Conservation (phyloP, 2,113 vertebrate genomes). For the Channa maculata region DNA sequence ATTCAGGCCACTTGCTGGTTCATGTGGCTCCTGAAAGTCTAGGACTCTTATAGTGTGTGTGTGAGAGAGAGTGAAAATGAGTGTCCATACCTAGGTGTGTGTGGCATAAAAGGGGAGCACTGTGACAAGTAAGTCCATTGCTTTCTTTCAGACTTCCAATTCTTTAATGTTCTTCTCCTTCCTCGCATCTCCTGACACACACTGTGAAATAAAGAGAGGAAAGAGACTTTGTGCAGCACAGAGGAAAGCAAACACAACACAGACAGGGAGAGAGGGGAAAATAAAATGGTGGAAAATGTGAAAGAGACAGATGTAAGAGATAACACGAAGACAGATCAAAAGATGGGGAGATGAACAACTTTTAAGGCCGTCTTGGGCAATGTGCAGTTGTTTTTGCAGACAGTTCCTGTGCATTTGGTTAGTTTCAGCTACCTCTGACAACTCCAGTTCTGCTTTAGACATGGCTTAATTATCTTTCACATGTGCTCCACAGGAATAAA, state of each 20-base stretch:
- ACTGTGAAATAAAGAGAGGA: constrained; percentile 60
- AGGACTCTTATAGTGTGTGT: constrained; percentile 18
- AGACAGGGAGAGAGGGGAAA: neutral
- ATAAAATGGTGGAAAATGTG: constrained; percentile 16
- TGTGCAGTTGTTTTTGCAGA: neutral
- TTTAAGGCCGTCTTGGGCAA: neutral
- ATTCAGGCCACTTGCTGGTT: constrained; percentile 57
- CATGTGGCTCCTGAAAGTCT: constrained; percentile 27
- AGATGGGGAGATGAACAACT: constrained; percentile 7
- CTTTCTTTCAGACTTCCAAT: constrained; percentile 30
- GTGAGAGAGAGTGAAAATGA: neutral
- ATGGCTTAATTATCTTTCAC: constrained; percentile 53
- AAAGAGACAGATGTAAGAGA: neutral
- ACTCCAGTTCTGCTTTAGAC: constrained; percentile 12
- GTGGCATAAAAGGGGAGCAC: neutral
- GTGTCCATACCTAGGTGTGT: neutral
- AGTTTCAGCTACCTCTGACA: constrained; percentile 22
- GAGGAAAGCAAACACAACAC: neutral
- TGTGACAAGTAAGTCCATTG: constrained; percentile 28
- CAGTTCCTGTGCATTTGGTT: constrained; percentile 11
- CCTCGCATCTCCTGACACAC: constrained; percentile 29
- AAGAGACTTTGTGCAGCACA: constrained; percentile 35
- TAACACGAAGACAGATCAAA: neutral
- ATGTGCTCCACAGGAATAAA: constrained; percentile 28
- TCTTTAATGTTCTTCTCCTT: constrained; percentile 65